Base-by-base conservation (phyloP, 2,888 invertebrate genomes). In the Erebia epiphron region DNA sequence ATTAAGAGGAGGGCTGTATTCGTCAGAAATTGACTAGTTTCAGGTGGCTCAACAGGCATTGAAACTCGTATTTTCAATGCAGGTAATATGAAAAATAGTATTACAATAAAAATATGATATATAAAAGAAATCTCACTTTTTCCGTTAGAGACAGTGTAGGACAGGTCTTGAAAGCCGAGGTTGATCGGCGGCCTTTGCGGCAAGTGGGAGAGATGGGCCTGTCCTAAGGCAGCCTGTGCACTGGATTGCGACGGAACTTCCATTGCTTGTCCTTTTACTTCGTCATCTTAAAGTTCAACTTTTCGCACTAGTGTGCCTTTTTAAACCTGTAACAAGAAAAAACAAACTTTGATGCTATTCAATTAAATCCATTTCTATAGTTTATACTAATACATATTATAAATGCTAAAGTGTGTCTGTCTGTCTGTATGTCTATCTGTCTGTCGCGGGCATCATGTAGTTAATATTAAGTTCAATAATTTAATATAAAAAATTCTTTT, bases 101-200 rank as follows among this genome's bases (percentile, higher is more conserved):
- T n/a, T n/a, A n/a, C n/a, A n/a, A n/a, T n/a, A 57, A 26, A 57
- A 26, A 26, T 26, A 26, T 26, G 2, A 11, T 56, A 57, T 3
- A 46, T 41, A 13, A n/a, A 56, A 46, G 5, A 68, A 13, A 58
- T 61, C 90, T 88, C 74, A 91, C 92, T 85, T 79, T 94, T 93
- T 50, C 96, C 95, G 81, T 95, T 95, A 2, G 96, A 96, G 46
- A 98, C 97, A 0, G 96, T 95, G 84, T 97, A 98, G 0, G 95
- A 95, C 58, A 98, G 91, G 83, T 98, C 97, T 76, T 95, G 95
- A 87, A 98, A 98, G 83, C 97, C 96, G 73, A 98, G 95, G 86
- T 97, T 96, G 67, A 98, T 95, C 0, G 97, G 95, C 2, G 96
- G 95, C 83, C 96, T 94, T 83, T 94, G 94, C 0, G 95, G 95